Evolutionary conservation across 1,140 invertebrate species (phyloP).

Genomic region (Hycleus phaleratus): DNA sequence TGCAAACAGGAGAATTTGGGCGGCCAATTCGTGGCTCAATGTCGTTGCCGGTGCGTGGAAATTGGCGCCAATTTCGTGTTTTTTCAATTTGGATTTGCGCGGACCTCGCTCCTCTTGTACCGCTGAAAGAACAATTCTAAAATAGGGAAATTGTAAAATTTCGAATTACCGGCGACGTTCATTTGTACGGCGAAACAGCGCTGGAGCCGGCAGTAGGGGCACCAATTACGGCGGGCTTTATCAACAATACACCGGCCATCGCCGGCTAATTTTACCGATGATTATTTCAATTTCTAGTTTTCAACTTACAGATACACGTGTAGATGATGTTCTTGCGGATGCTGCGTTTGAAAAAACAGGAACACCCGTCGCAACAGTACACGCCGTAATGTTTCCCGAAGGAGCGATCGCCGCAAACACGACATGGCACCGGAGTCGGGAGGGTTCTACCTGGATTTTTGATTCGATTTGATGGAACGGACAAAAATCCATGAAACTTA

Average conservation of each 20-base stretch:
- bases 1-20: slow-evolving; percentile 47
- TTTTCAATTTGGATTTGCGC: slow-evolving; percentile 44
- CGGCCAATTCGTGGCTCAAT: slow-evolving; percentile 35
- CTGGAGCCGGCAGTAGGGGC: slow-evolving; percentile 72
- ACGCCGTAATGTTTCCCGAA: slow-evolving; percentile 85
- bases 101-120: slow-evolving; percentile 77
- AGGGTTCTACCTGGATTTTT: slow-evolving; percentile 53
- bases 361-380: slow-evolving; percentile 81
- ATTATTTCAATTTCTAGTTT: neutral
- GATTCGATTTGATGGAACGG: slow-evolving; percentile 1
- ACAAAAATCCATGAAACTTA: slow-evolving; percentile 2
- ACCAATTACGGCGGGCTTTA: slow-evolving; percentile 80
- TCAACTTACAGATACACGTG: slow-evolving; percentile 63
- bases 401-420: slow-evolving; percentile 78
- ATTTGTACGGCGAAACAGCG: slow-evolving; percentile 72
- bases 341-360: slow-evolving; percentile 81
- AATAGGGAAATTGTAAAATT: neutral
- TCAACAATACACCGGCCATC: slow-evolving; percentile 70
- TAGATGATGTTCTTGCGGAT: slow-evolving; percentile 63
- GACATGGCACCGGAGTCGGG: slow-evolving; percentile 58
- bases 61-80: neutral
- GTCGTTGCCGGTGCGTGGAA: slow-evolving; percentile 1
- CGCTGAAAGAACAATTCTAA: slow-evolving; percentile 41
- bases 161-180: slow-evolving; percentile 61
- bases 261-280: slow-evolving; percentile 47